Base-by-base conservation (phyloP, 1,140 invertebrate genomes). In the Himalopsyche phryganea region DNA sequence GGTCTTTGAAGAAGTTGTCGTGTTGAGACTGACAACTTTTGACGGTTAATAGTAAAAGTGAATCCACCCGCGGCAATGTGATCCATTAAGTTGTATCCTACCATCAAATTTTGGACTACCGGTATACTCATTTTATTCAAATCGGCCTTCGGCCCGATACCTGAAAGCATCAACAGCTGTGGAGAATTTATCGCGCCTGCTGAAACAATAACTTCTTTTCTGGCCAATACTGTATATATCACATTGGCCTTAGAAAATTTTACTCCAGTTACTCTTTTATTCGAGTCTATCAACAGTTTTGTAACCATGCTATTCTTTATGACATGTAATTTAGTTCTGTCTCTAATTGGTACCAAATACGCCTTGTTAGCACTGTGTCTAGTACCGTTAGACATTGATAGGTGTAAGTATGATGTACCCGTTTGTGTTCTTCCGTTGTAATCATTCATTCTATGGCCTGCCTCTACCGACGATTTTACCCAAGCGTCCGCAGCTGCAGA, bases 121-220 rank as follows among this genome's bases (percentile, higher is more conserved):
- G 80, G 75, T 23, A 90, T 86, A n/a, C 77, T 78, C 35, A 83
- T 61, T n/a, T 78, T 66, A 32, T 73, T 67, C 10, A 94, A 73
- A 69, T 93, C 87, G 36, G 83, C 72, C 17, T 69, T 80, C 0
- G 89, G 89, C 6, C 91, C 91, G 13, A 93, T 80, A 1, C 91
- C 91, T 1, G 87, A 90, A 1, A 92, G 66, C 88, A 93, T 91
- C 1, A 94, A 72, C 2, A 94, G 61, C 62, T 91, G 87, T 0
- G 89, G 86, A 0, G 85, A 85, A 58, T 87, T 88, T 1, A 91
- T 84, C 0, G 88, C 81, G 1, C 89, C 90, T 0, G 83, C 87
- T 17, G 84, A 84, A 1, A 91, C 15, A n/a, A 92, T 88, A 0
- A 92, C 84, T 77, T 92, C 90, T 66, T 83, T 88, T 15, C 67